These are phyloP conservation scores for Noctua janthe DNA, from an alignment of 2,888 invertebrate genomes.

Conservation along the genomic window DNA sequence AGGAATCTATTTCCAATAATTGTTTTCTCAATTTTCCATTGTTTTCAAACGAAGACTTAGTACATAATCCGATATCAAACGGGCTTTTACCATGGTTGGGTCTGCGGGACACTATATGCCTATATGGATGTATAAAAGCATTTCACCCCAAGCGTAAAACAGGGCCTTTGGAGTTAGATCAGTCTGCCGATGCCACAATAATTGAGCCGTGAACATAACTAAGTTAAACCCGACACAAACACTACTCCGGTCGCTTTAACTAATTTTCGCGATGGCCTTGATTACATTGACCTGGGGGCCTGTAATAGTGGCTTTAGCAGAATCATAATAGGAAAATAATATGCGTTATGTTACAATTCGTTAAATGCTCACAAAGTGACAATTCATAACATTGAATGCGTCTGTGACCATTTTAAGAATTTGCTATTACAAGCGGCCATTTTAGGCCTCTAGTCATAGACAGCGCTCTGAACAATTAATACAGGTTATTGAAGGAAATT, in stretches of 20 bases:
- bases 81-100: not conserved
- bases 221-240: slow-evolving; percentile 33
- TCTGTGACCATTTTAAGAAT: no score
- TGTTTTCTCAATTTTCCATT: not conserved
- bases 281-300: slow-evolving; percentile 2
- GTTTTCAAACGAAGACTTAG: not conserved
- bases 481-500: not conserved
- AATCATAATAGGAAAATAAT: no score
- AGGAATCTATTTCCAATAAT: not conserved
- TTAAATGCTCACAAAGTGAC: no score
- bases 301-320: no score
- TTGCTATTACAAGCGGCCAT: no score
- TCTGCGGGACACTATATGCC: not conserved
- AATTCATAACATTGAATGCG: no score
- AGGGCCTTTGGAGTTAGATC: slow-evolving; percentile 2
- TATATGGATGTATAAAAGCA: not conserved
- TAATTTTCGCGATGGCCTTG: slow-evolving; percentile 1
- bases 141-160: not conserved
- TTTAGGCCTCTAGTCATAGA: not conserved
- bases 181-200: slow-evolving; percentile 5
- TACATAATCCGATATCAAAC: not conserved
- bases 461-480: no score
- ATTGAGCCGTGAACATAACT: slow-evolving; percentile 41
- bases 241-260: slow-evolving; percentile 16
- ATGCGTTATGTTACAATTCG: no score